Evolutionary conservation across 2,113 vertebrate species (phyloP).

Genomic region (Thunnus thynnus): DNA sequence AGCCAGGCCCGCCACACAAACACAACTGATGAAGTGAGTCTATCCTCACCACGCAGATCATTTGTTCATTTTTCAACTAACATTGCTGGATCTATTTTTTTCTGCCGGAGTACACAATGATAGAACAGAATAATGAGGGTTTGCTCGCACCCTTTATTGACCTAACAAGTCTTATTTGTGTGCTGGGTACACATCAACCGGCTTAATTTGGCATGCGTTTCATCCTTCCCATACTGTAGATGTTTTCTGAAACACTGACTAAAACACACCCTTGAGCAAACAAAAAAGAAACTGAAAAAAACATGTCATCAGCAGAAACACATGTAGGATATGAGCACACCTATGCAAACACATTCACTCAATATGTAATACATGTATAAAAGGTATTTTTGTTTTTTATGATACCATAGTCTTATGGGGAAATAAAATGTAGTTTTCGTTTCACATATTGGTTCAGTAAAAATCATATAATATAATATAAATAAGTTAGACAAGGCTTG

Average conservation of each 20-base stretch:
- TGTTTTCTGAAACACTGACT: conserved; percentile 11
- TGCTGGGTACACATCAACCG: conserved; percentile 19
- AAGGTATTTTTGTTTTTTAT: conserved; percentile 28
- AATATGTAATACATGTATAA: conserved; percentile 2
- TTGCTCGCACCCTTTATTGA: conserved; percentile 35
- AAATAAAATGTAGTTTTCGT: conserved; percentile 15
- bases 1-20: not conserved
- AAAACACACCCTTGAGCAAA: conserved; percentile 38
- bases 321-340: conserved; percentile 8
- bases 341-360: conserved; percentile 3
- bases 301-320: not conserved
- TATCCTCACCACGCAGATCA: conserved; percentile 15
- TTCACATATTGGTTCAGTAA: not conserved
- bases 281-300: conserved; percentile 26
- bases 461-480: not conserved
- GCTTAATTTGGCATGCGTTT: conserved; percentile 41
- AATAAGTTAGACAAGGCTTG: conserved; percentile 17
- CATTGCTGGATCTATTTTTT: conserved; percentile 32
- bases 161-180: conserved; percentile 47
- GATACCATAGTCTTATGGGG: not conserved
- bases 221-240: not conserved
- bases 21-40: conserved; percentile 12
- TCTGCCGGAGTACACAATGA: conserved; percentile 40
- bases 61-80: conserved; percentile 47
- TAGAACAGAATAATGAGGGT: conserved; percentile 54